Base-by-base conservation (phyloP, 2,888 invertebrate species). In the Platypus cylindrus region DNA sequence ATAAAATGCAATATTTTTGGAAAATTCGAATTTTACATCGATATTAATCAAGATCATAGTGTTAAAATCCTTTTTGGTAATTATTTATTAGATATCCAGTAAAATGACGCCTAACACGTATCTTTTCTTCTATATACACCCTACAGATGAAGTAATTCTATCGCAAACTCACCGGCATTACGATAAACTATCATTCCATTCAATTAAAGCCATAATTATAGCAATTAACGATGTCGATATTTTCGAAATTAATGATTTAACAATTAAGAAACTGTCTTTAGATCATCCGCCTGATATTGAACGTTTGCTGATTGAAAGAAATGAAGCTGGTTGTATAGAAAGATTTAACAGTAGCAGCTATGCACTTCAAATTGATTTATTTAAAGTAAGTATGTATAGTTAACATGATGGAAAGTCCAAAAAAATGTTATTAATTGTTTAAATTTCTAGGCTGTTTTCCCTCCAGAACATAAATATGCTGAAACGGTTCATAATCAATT, bases 401-500 rank as follows among this genome's bases (percentile, higher is more conserved):
- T n/a, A n/a, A n/a, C n/a, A n/a, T n/a, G n/a, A n/a, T n/a, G n/a
- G n/a, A n/a, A n/a, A n/a, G n/a, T n/a, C n/a, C n/a, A n/a, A n/a
- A n/a, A n/a, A n/a, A n/a, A n/a, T n/a, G n/a, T n/a, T 20, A 20
- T 9, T 20, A 5, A 20, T 20, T 20, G 5, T 20, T 9, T 7
- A 5, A 20, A 20, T 18, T 40, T 37, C 20, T 32, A 43, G 43
- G 75, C 68, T 48, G 71, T 75, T 45, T 91, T 90, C 54, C 91
- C 91, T 0, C 82, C 89, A 61, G 78, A 84, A 51, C 90, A 90
- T 53, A 73, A 82, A 33, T 91, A 85, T 56, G 83, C 87, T 11
- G 82, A 84, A 40, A 85, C 89, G 0, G 77, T 89, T 38, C 86
- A 86, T 54, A 85, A 86, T 45, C 85, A 90, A 54, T 75, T 87